Base-by-base conservation (phyloP, 2,797 vertebrate genomes). In the Holocentrus rufus region DNA sequence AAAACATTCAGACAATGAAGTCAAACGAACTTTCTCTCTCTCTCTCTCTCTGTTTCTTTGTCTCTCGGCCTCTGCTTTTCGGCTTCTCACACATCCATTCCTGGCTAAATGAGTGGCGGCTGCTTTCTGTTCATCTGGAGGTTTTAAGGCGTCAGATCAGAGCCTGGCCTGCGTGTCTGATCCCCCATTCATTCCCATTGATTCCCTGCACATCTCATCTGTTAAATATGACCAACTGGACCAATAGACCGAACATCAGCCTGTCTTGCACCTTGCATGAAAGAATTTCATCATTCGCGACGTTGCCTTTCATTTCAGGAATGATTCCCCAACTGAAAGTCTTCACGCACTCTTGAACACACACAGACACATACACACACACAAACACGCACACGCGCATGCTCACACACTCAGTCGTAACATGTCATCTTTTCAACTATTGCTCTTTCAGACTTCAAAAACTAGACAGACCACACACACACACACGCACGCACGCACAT, bases 251-350 rank as follows among this genome's bases (percentile, higher is more conserved):
- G 79, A 77, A 80, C 76, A 82, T 85, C 83, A 66, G 76, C 81
- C 68, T 60, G 71, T 85, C 87, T 91, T 94, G 87, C 89, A 86
- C 87, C 70, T 82, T 85, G 85, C 72, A 79, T 81, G 88, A 92
- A 91, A 89, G 77, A 87, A 90, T 93, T 93, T 91, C 91, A 92
- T 93, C 89, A 92, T 83, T 89, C 75, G 57, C 76, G 75, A 88
- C 84, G 76, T 83, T 85, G 82, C 82, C 87, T 90, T 90, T 90
- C 87, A 87, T 91, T 92, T 91, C 87, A 89, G 77, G 85, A 92
- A 88, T 82, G 83, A 92, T 90, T 92, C 89, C 85, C 85, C 80
- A 82, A 88, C 84, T 87, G 84, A 88, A 90, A 86, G 81, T 87
- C 82, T 82, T 81, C 53, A 84, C 53, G 34, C 83, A 25, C 84